Conservation (phyloP, 2,888 invertebrate genomes). For the Clunio marinus region DNA sequence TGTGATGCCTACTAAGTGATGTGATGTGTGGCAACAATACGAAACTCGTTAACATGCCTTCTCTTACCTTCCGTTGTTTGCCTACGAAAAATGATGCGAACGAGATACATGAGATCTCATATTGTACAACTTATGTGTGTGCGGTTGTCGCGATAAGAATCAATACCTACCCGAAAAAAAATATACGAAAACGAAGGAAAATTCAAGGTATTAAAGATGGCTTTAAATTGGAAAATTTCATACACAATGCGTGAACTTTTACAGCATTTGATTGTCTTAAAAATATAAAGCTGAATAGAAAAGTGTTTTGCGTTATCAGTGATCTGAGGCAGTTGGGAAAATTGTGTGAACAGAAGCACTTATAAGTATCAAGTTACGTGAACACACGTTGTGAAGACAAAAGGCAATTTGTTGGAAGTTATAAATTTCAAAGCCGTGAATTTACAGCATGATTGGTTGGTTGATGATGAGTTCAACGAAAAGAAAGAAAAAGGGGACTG, state of each 20-base stretch:
- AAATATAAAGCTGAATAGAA: background rate
- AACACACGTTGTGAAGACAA: slow-evolving; percentile 16
- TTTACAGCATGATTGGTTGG: slow-evolving; percentile 30
- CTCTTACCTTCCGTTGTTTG: background rate
- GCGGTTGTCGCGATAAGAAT: background rate
- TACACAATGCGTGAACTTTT: background rate
- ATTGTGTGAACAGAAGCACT: slow-evolving; percentile 10
- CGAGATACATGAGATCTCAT: background rate
- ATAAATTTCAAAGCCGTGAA: background rate
- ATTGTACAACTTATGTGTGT: background rate
- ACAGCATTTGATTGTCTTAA: background rate
- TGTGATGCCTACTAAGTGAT: too few relatives aligned
- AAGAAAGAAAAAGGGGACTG: slow-evolving; percentile 1
- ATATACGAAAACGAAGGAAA: background rate
- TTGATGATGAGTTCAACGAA: background rate
- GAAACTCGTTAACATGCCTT: slow-evolving; percentile 25
- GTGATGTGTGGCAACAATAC: slow-evolving; percentile 4
- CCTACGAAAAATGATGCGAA: slow-evolving; percentile 28
- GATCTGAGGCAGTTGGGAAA: background rate
- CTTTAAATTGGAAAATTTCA: slow-evolving; percentile 3
- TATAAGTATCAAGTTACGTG: slow-evolving; percentile 17
- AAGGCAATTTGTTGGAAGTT: slow-evolving; percentile 28
- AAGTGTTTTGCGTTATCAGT: background rate
- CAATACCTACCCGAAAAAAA: background rate
- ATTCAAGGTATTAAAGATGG: background rate